Evolutionary conservation across 2,888 invertebrate species (phyloP).

Genomic region (Eudasyphora cyanicolor): DNA sequence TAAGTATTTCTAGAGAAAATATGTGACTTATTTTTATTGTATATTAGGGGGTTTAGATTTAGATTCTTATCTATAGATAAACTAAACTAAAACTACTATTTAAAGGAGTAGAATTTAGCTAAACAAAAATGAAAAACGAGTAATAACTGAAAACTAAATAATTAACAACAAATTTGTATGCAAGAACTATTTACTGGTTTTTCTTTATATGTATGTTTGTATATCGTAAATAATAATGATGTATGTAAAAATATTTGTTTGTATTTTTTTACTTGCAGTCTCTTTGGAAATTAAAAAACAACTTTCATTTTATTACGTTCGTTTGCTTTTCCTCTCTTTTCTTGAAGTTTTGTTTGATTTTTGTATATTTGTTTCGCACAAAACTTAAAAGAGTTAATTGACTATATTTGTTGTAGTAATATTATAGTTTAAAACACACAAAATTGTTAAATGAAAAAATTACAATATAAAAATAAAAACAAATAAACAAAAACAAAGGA

Average conservation of each 20-base stretch:
- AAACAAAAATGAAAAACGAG: not conserved
- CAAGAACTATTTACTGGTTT: not conserved
- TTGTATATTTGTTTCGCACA: not conserved
- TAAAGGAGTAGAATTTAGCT: not conserved
- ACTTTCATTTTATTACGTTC: not conserved
- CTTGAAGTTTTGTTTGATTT: not conserved
- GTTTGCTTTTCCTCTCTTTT: not conserved
- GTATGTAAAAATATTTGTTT: constrained; percentile 8
- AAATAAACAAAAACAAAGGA: constrained; percentile 30
- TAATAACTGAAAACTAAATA: not conserved
- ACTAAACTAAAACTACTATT: not conserved
- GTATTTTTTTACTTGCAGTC: constrained; percentile 57
- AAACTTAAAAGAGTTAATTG: constrained; percentile 54
- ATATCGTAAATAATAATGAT: constrained; percentile 35
- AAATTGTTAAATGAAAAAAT: not conserved
- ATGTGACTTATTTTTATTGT: not conserved
- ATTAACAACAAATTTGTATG: not conserved
- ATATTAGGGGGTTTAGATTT: not conserved
- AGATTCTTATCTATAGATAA: not conserved
- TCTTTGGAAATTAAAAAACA: constrained; percentile 66
- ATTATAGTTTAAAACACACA: not conserved
- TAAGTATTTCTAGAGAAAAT: not conserved
- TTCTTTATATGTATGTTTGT: not conserved
- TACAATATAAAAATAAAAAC: constrained; percentile 16
- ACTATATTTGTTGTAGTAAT: constrained; percentile 42